Base-by-base conservation (phyloP, 2,113 vertebrate species). In the Salvator merianae region DNA sequence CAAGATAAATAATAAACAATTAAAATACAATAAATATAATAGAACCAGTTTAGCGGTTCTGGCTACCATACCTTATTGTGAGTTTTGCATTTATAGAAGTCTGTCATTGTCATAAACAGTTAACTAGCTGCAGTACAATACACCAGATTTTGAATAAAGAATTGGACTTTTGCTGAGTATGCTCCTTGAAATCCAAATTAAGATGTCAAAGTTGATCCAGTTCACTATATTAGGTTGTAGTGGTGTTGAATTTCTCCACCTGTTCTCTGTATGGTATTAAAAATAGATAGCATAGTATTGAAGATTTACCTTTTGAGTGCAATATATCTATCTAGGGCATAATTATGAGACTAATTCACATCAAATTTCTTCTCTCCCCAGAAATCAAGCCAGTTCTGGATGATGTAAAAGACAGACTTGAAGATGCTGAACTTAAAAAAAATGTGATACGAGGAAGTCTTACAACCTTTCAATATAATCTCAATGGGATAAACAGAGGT, bases 401-500 rank as follows among this genome's bases (percentile, higher is more conserved):
- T 62, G 91, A 94, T 75, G 85, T 97, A 65, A 96, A 94, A 53
- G 83, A 95, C 72, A 98, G 96, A 43, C 91, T 98, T 82, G 88
- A 81, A 1, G 85, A 89, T 0, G 89, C 97, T 30, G 93, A 95
- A 2, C 84, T 90, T 50, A 98, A 97, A 93, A 98, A 96, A 75
- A 94, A 94, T 28, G 34, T 83, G 4, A 89, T 98, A 53, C 84
- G 96, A 34, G 88, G 87, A 50, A 95, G 97, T 66, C 95, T 99
- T 65, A 82, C 93, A 0, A 79, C 94, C 74, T 87, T 95, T 73
- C 93, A 94, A 38, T 91, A 89, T 12, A 88, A 95, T 28, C 92
- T 99, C 26, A 92, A 87, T 0, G 89, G 92, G 82, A 97, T 97
- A 84, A 95, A 93, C 6, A 95, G 95, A 97, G 98, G 99, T 98